Base-by-base conservation (phyloP, 2,113 vertebrate genomes). In the Strix uralensis region DNA sequence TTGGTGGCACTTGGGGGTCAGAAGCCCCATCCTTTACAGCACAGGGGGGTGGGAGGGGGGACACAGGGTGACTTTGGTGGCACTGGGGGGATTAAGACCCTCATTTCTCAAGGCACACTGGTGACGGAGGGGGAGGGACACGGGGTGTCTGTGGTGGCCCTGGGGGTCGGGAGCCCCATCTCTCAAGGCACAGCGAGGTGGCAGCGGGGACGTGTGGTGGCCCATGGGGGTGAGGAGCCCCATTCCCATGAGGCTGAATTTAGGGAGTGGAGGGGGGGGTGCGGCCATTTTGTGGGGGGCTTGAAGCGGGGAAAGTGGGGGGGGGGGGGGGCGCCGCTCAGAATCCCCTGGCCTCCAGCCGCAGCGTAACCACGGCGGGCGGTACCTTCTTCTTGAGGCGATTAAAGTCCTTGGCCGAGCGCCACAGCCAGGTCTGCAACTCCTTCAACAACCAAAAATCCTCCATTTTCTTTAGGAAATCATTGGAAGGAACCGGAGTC, bases 341-440 rank as follows among this genome's bases (percentile, higher is more conserved):
- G 97, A 98, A 98, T 73, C 93, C 98, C 46, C 67, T 98, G 2
- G 96, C 97, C 73, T 98, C 98, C 83, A 98, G 94, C 67, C 92
- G 93, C 84, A 98, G 91, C 32, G 97, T 98, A 55, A 98, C 95
- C 5, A 98, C 96, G 0, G 98, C 96, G 0, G 98, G 96, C 1
- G 98, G 98, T 89, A 98, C 97, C 97, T 98, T 99, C 97, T 99
- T 99, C 98, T 99, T 99, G 55, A 99, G 98, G 65, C 99, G 97
- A 96, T 99, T 99, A 94, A 99, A 99, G 98, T 99, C 99, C 92
- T 99, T 99, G 40, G 99, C 99, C 0, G 99, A 99, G 66, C 99
- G 98, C 99, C 99, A 99, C 83, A 99, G 97, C 99, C 99, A 99
- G 83, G 98, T 99, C 98, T 99, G 99, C 97, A 99, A 98, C 98